These are phyloP conservation scores for Microctenopoma stevenorrisi DNA, from an alignment of 2,797 vertebrate species.

Conservation along the genomic window DNA sequence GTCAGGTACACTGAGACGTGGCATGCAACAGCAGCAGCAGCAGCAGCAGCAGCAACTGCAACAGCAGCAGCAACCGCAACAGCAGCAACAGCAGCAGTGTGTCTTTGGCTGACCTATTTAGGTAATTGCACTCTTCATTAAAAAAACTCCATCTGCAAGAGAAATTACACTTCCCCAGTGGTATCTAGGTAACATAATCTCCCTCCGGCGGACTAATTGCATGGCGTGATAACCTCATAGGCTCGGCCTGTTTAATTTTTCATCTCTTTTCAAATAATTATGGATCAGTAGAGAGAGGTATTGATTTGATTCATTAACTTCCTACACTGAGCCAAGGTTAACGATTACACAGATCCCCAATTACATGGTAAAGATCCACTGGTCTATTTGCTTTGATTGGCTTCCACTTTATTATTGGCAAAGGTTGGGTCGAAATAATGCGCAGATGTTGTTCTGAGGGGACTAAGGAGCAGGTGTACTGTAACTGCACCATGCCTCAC, in stretches of 20 bases:
- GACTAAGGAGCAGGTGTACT: conserved; percentile 55
- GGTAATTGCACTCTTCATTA: conserved; percentile 93
- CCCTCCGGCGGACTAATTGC: conserved; percentile 97
- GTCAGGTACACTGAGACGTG: conserved; percentile 82
- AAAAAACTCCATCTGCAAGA: conserved; percentile 91
- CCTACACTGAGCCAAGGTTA: conserved; percentile 95
- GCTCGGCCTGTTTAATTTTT: conserved; percentile 97
- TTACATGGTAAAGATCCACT: conserved; percentile 88
- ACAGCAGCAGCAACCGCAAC: conserved; percentile 33
- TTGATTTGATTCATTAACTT: conserved; percentile 99
- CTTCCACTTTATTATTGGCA: conserved; percentile 86
- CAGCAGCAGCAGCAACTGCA: not conserved
- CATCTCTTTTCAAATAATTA: conserved; percentile 99
- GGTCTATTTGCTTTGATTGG: conserved; percentile 90
- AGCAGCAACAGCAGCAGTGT: conserved; percentile 70
- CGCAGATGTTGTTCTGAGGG: conserved; percentile 57
- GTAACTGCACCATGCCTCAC: conserved; percentile 55
- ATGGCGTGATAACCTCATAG: conserved; percentile 94
- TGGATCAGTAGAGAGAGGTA: conserved; percentile 98
- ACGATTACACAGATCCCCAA: conserved; percentile 97
- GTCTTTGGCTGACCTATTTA: conserved; percentile 93
- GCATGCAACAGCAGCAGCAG: conserved; percentile 64
- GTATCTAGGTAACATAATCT: conserved; percentile 99
- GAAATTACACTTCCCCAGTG: conserved; percentile 94
- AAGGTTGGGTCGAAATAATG: conserved; percentile 77